Evolutionary conservation across 35 echinoderm and acorn worm genomes (phyloP).

Genomic region (Eucidaris tribuloides): DNA sequence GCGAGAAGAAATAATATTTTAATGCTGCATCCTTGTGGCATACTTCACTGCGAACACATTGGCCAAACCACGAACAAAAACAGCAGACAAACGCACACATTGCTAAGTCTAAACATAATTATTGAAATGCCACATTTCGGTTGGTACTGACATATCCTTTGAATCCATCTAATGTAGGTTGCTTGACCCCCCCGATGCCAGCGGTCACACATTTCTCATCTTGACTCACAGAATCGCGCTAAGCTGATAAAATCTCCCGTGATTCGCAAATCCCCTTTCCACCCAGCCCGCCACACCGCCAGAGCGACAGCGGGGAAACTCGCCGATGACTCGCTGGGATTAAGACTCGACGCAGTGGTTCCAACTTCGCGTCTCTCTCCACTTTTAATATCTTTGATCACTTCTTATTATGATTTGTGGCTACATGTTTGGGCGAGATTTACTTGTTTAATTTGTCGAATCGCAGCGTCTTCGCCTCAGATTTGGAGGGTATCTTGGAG

Average conservation of each 20-base stretch:
- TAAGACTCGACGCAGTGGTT: background rate
- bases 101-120: no score
- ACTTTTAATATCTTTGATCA: slow-evolving; percentile 21
- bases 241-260: background rate
- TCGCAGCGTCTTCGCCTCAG: no score
- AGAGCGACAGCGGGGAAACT: background rate
- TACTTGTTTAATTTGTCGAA: slow-evolving; percentile 8
- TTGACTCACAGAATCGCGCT: background rate
- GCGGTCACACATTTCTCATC: background rate
- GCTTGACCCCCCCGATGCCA: background rate
- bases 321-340: slow-evolving; percentile 7
- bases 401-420: slow-evolving; percentile 8
- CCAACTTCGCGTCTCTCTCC: background rate
- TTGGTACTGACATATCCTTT: background rate
- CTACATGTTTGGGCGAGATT: slow-evolving; percentile 5
- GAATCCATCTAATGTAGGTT: slow-evolving; percentile 19
- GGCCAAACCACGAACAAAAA: no score
- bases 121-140: slow-evolving; percentile 2
- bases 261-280: background rate
- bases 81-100: no score
- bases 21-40: no score
- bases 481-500: slow-evolving; percentile 18
- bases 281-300: background rate
- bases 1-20: no score
- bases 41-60: no score